These are phyloP conservation scores for Sprattus sprattus DNA, from an alignment of 2,113 vertebrate genomes.

Conservation along the genomic window DNA sequence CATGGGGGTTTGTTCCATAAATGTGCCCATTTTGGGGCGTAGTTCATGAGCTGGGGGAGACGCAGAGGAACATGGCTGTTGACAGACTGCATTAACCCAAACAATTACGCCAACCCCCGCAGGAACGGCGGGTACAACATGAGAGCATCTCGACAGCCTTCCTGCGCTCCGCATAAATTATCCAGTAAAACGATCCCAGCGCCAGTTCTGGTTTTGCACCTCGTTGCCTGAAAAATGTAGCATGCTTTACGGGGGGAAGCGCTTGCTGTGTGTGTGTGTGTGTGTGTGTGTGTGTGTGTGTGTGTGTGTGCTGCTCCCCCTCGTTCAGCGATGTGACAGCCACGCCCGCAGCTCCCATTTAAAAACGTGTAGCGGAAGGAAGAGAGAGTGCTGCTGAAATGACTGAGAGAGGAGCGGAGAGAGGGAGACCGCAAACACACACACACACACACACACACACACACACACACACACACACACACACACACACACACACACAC, in stretches of 20 bases:
- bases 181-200: background rate
- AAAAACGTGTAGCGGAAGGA: background rate
- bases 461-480: too few species aligned
- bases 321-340: background rate
- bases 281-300: too few species aligned
- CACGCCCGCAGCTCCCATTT: background rate
- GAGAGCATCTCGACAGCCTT: background rate
- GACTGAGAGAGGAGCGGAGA: too few species aligned
- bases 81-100: background rate
- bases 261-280: too few species aligned
- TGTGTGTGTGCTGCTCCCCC: too few species aligned
- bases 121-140: background rate
- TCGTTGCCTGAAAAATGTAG: background rate
- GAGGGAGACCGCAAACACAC: too few species aligned
- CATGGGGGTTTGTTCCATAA: background rate
- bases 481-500: too few species aligned
- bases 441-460: too few species aligned
- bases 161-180: background rate
- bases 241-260: background rate
- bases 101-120: background rate
- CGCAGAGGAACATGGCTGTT: background rate
- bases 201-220: background rate
- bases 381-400: background rate
- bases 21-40: background rate
- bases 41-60: background rate